Evolutionary conservation across 92 coral and sea anemone genomes (phyloP).

Genomic region (Umimayanthus kanabou): DNA sequence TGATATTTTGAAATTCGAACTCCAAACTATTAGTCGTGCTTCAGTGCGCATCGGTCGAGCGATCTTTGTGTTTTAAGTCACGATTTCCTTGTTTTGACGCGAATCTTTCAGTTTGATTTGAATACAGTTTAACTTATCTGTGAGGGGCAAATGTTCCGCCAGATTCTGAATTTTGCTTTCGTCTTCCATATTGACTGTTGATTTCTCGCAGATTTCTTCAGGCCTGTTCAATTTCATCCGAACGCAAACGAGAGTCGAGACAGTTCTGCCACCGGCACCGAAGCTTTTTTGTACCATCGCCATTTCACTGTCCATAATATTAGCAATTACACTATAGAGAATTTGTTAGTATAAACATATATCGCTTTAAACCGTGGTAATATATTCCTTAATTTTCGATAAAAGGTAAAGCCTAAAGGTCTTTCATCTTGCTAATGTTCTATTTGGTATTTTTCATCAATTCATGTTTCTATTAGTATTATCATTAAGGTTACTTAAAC

Average conservation of each 20-base stretch:
- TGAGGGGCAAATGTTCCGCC: neutral
- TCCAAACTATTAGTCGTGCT: constrained; percentile 16
- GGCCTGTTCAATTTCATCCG: neutral
- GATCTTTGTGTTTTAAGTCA: neutral
- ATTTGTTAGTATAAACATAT: constrained; percentile 4
- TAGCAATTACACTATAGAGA: neutral
- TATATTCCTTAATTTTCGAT: neutral
- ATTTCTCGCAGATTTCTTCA: neutral
- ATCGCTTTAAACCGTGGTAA: constrained; percentile 2
- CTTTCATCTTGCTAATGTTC: neutral
- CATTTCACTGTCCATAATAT: neutral
- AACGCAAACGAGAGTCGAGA: too few species aligned
- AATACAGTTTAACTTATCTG: neutral
- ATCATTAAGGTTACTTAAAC: neutral
- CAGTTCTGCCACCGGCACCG: neutral
- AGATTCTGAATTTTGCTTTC: neutral
- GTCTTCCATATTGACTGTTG: neutral
- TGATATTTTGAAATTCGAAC: constrained; percentile 47
- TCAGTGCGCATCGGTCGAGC: constrained; percentile 15
- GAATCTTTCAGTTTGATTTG: neutral
- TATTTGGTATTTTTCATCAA: neutral
- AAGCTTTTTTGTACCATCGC: too few species aligned
- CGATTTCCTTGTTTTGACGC: constrained; percentile 27
- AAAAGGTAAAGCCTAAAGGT: neutral
- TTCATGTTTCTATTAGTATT: neutral